A percentile compares a stretch with the other conserved stretches of the same genome.
Conservation (phyloP, 2,113 vertebrate genomes). For the Colistium nudipinnis region DNA sequence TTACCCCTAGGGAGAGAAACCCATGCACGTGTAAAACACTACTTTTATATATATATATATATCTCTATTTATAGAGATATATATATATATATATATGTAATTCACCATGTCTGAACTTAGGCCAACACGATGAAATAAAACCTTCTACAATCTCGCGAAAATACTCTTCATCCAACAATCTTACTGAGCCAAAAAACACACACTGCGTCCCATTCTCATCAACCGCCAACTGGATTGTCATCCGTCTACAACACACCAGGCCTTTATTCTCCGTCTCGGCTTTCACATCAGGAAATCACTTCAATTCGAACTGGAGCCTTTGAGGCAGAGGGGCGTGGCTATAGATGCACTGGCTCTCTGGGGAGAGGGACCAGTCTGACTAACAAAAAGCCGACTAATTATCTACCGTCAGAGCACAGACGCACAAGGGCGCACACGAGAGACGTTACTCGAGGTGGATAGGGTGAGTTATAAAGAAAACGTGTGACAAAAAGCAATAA, state of each 20-base stretch:
- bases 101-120: slow-evolving; percentile 43
- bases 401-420: neutral
- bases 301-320: no score
- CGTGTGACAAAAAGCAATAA: neutral
- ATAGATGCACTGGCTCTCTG: neutral
- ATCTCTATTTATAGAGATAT: slow-evolving; percentile 53
- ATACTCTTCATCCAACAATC: neutral
- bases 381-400: neutral
- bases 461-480: no score
- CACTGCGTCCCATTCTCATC: slow-evolving; percentile 30
- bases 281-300: slow-evolving; percentile 1
- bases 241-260: slow-evolving; percentile 2
- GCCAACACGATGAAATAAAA: slow-evolving; percentile 39
- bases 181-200: slow-evolving; percentile 1
- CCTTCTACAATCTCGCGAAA: neutral
- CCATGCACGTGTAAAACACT: slow-evolving; percentile 61
- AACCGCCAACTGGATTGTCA: slow-evolving; percentile 51
- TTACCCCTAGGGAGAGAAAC: slow-evolving; percentile 53
- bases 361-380: slow-evolving; percentile 4
- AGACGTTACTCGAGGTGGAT: no score
- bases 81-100: slow-evolving; percentile 53
- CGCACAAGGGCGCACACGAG: slow-evolving; percentile 1
- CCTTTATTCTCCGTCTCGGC: neutral
- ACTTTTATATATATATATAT: slow-evolving; percentile 53
- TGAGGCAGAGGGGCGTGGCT: no score